A percentile compares a stretch with the other conserved stretches of the same genome.
These are phyloP conservation scores for Aleiodes alternator DNA, from an alignment of 2,888 invertebrate genomes.

Conservation along the genomic window DNA sequence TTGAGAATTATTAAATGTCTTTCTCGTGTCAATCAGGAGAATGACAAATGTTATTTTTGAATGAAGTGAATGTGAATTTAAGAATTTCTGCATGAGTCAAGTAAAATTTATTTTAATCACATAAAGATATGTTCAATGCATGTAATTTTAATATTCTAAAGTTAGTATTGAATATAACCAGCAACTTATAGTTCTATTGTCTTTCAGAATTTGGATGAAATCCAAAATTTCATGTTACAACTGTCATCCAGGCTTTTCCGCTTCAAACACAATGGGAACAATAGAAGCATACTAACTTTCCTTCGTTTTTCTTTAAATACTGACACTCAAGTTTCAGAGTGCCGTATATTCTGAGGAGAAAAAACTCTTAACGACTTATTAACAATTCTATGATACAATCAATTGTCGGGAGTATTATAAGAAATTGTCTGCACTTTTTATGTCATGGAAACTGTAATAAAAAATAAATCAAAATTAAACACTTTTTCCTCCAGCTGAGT, in stretches of 20 bases:
- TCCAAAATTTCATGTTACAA: constrained; percentile 32
- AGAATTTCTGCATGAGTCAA: constrained; percentile 10
- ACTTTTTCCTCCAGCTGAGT: too few species aligned
- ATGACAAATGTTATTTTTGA: background rate
- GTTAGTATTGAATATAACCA: constrained; percentile 10
- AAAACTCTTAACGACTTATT: background rate
- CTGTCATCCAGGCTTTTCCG: constrained; percentile 32
- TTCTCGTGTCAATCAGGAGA: background rate
- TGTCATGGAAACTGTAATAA: too few species aligned
- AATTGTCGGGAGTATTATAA: too few species aligned
- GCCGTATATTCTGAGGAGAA: background rate
- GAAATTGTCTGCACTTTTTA: too few species aligned
- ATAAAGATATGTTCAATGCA: background rate
- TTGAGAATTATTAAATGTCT: too few species aligned
- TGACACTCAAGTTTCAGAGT: background rate
- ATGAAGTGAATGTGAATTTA: background rate
- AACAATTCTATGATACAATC: too few species aligned
- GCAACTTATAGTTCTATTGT: constrained; percentile 28
- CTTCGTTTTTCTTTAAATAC: background rate
- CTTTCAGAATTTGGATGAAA: constrained; percentile 8
- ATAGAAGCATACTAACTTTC: constrained; percentile 17
- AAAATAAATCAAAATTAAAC: too few species aligned
- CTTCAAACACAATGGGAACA: constrained; percentile 22
- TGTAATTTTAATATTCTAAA: constrained; percentile 21
- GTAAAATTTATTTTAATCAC: constrained; percentile 27